Evolutionary conservation across 2,113 vertebrate species (phyloP).

Genomic region (Rostratula benghalensis): DNA sequence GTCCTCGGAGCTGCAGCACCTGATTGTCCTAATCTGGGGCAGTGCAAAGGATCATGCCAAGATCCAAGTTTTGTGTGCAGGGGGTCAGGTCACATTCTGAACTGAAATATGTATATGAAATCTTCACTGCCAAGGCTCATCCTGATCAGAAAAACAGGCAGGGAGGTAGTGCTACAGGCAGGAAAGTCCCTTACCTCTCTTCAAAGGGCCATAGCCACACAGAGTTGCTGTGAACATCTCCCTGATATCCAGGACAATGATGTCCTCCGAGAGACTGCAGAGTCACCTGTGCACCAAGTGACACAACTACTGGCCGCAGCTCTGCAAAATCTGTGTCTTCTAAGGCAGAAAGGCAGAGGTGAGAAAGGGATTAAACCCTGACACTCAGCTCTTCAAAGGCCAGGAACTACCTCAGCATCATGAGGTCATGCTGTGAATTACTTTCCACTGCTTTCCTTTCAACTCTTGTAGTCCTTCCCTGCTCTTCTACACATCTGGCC

Average conservation of each 20-base stretch:
- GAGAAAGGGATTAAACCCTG: background rate
- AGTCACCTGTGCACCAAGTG: background rate
- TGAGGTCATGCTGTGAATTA: background rate
- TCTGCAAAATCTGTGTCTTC: background rate
- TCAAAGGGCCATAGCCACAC: accelerated
- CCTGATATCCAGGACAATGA: background rate
- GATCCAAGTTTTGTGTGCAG: background rate
- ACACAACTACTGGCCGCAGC: accelerated
- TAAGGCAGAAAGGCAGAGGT: background rate
- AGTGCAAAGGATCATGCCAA: accelerated
- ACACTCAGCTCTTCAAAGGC: background rate
- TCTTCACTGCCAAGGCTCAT: background rate
- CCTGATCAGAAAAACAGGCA: background rate
- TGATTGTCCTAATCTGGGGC: accelerated
- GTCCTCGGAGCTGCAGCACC: background rate
- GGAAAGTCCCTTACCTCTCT: background rate
- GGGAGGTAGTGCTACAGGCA: background rate
- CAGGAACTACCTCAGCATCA: background rate
- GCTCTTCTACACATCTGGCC: background rate
- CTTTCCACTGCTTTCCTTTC: background rate
- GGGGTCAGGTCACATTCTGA: background rate
- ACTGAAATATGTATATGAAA: accelerated
- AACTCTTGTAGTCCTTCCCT: background rate
- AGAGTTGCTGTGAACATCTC: background rate
- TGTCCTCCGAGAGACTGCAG: background rate